Evolutionary conservation across 2,797 vertebrate species (phyloP).

Genomic region (Petrocephalus sullivani): DNA sequence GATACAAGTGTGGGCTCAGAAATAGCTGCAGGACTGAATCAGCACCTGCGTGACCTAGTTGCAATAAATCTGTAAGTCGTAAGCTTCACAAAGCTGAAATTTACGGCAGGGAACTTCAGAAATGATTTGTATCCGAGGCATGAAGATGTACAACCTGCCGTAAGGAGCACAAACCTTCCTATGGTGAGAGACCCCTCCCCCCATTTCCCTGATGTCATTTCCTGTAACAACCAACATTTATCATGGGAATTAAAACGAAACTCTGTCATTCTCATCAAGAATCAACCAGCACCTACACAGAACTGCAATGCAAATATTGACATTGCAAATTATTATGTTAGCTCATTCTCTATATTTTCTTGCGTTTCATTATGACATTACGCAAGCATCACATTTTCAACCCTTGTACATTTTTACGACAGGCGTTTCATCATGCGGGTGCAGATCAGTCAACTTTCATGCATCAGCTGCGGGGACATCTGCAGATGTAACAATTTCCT

Average conservation of each 20-base stretch:
- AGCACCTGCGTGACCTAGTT: neutral
- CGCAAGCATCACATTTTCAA: neutral
- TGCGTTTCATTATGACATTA: neutral
- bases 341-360: neutral
- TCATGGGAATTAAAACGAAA: neutral
- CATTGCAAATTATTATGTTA: neutral
- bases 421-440: neutral
- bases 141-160: neutral
- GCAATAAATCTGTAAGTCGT: neutral
- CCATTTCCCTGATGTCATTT: neutral
- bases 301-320: neutral
- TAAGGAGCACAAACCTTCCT: neutral
- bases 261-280: neutral
- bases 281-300: neutral
- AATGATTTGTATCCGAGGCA: neutral
- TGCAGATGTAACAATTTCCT: slow-evolving; percentile 3
- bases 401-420: neutral
- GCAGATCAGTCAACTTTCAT: neutral
- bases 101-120: neutral
- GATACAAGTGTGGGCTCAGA: neutral
- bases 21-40: neutral
- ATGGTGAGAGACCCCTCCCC: neutral
- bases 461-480: neutral
- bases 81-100: neutral
- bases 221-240: neutral